phyloP scores from a whole-genome alignment of 53 echinoderm and acorn worm genomes.

The Temnopleurus reevesii region DNA sequence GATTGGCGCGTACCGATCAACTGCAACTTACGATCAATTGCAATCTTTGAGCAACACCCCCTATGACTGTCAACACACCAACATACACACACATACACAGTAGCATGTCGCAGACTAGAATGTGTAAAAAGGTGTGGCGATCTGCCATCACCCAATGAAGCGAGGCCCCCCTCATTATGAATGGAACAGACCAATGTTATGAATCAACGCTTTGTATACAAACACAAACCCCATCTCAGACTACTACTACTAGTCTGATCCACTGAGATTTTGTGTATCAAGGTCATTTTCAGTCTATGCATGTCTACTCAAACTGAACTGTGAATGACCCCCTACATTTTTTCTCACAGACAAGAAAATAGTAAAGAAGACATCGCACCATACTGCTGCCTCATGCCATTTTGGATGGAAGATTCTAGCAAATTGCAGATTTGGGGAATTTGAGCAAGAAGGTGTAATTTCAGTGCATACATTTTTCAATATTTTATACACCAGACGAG shows the following conservation, averaged over 20 bases:
- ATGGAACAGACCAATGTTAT: neutral
- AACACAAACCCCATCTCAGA: neutral
- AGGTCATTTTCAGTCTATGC: neutral
- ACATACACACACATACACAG: neutral
- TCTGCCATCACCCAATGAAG: slow-evolving; percentile 1
- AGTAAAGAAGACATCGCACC: neutral
- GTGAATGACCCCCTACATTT: neutral
- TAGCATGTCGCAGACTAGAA: too few species aligned
- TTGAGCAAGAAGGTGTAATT: too few species aligned
- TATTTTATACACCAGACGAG: too few species aligned
- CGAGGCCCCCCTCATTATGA: slow-evolving; percentile 11
- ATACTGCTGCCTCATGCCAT: neutral
- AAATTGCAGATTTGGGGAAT: neutral
- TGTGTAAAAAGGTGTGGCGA: neutral
- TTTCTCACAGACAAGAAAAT: slow-evolving; percentile 17
- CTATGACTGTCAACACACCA: too few species aligned
- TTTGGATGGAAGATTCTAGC: neutral
- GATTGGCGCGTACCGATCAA: too few species aligned
- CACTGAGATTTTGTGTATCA: neutral
- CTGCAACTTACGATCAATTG: too few species aligned
- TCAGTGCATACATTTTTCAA: too few species aligned
- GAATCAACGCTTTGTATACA: slow-evolving; percentile 14
- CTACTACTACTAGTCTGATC: neutral
- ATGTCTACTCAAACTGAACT: slow-evolving; percentile 5
- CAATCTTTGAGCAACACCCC: too few species aligned